These are phyloP conservation scores for Orchesellides sinensis DNA, from an alignment of 2,888 invertebrate species.

Conservation along the genomic window DNA sequence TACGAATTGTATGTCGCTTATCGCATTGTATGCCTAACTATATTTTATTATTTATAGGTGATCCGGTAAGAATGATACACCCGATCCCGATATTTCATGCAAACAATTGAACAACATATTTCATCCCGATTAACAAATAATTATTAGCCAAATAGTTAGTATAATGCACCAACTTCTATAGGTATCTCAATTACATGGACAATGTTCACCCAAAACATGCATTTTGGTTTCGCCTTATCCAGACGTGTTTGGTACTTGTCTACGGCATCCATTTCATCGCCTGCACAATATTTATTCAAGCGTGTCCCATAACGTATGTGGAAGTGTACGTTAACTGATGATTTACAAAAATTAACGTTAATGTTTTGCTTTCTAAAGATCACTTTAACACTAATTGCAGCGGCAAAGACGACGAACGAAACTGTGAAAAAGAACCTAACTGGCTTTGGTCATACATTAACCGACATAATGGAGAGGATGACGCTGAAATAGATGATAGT, in stretches of 20 bases:
- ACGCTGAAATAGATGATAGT: constrained; percentile 1
- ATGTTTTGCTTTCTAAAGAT: background rate
- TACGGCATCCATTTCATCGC: constrained; percentile 61
- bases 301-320: constrained; percentile 23
- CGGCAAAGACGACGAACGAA: background rate
- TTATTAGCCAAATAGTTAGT: background rate
- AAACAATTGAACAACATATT: too few species aligned
- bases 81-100: too few species aligned
- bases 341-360: background rate
- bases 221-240: constrained; percentile 47
- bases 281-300: constrained; percentile 49
- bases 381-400: background rate
- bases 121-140: background rate
- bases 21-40: background rate
- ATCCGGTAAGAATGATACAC: background rate
- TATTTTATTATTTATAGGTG: background rate
- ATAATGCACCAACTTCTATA: background rate
- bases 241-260: constrained; percentile 56
- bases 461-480: background rate
- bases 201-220: constrained; percentile 62
- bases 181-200: constrained; percentile 54
- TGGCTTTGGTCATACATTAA: constrained; percentile 64
- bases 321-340: background rate
- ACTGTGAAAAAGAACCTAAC: constrained; percentile 15
- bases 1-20: background rate